phyloP scores from a whole-genome alignment of 2,888 invertebrate genomes.

The Argyresthia albistria region DNA sequence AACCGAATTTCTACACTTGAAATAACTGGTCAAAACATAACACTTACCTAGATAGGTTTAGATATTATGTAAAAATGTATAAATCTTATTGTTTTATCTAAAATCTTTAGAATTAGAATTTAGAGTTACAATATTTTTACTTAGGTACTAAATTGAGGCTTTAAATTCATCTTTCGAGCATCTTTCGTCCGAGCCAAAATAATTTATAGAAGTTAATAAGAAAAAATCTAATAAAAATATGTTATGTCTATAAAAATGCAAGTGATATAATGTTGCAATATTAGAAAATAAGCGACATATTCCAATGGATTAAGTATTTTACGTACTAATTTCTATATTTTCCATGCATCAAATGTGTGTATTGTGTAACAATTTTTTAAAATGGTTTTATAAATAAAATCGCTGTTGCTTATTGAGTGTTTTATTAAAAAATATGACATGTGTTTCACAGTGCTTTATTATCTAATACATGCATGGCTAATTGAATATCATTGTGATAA shows the following conservation, averaged over 20 bases:
- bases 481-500: no score
- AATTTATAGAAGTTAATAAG: constrained; percentile 8
- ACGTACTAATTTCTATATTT: constrained; percentile 18
- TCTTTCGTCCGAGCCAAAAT: neutral
- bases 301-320: constrained; percentile 26
- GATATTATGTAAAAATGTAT: neutral
- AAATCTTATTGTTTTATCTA: neutral
- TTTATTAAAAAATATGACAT: no score
- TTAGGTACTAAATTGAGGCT: neutral
- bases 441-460: no score
- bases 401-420: constrained; percentile 51
- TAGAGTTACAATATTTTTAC: neutral
- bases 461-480: no score
- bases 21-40: no score
- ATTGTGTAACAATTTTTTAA: constrained; percentile 23
- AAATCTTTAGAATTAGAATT: neutral
- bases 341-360: constrained; percentile 3
- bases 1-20: no score
- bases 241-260: constrained; percentile 34
- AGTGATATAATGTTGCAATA: constrained; percentile 70
- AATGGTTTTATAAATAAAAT: constrained; percentile 61
- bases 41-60: no score
- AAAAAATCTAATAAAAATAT: constrained; percentile 12
- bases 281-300: constrained; percentile 44
- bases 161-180: neutral